Conservation (phyloP, 2,797 vertebrate genomes). For the Muscicapa comitata region DNA sequence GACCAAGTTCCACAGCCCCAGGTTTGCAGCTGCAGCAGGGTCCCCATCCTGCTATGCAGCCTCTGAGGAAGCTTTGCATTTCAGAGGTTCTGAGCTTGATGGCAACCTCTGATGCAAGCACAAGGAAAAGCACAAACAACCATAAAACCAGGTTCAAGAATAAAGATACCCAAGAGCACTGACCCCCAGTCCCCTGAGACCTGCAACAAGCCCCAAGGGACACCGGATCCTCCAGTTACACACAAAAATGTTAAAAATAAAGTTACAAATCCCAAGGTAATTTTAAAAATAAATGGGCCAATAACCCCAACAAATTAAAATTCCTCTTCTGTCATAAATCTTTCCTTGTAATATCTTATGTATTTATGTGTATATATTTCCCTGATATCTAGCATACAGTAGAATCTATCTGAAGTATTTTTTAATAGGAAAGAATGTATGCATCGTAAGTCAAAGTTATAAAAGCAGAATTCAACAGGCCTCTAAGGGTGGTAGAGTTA, state of each 20-base stretch:
- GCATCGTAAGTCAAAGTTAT: background rate
- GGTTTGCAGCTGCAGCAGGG: background rate
- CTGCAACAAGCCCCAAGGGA: background rate
- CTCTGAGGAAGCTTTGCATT: background rate
- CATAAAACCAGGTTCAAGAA: background rate
- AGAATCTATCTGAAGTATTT: background rate
- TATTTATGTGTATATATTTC: background rate
- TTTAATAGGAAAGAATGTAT: background rate
- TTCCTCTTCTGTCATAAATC: background rate
- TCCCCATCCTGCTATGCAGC: background rate
- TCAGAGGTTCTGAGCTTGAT: background rate
- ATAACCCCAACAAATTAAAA: background rate
- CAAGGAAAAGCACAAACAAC: background rate
- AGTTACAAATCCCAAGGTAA: background rate
- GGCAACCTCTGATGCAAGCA: background rate
- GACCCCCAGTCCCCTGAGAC: background rate
- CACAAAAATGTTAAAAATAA: background rate
- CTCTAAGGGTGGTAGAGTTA: background rate
- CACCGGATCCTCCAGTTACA: background rate
- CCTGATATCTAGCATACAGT: background rate
- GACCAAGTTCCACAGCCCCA: background rate
- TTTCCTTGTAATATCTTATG: background rate
- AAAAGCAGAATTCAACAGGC: background rate
- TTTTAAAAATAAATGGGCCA: background rate
- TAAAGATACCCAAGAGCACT: background rate